These are phyloP conservation scores for Lithophane leautieri DNA, from an alignment of 2,888 invertebrate genomes.

Conservation along the genomic window DNA sequence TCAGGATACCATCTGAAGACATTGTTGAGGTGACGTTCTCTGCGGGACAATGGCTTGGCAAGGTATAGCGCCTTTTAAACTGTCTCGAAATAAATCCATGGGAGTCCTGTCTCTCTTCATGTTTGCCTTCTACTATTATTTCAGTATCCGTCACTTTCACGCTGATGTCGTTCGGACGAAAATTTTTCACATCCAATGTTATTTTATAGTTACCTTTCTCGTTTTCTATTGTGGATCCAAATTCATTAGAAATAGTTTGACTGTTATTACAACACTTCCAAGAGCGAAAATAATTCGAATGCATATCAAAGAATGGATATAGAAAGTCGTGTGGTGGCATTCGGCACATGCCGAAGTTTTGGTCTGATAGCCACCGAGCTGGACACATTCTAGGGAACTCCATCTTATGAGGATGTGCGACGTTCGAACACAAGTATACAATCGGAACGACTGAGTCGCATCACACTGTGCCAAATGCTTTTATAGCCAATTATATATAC, in stretches of 20 bases:
- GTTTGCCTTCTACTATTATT: constrained; percentile 91
- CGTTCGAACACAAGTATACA: constrained; percentile 37
- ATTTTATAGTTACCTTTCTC: constrained; percentile 87
- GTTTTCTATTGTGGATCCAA: constrained; percentile 73
- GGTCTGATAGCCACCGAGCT: constrained; percentile 62
- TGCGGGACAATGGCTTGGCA: constrained; percentile 77
- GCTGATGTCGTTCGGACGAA: constrained; percentile 92
- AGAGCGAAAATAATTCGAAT: constrained; percentile 72
- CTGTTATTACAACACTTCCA: constrained; percentile 67
- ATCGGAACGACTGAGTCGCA: constrained; percentile 65
- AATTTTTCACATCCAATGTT: constrained; percentile 92
- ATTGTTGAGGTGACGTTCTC: constrained; percentile 75
- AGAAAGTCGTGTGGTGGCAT: constrained; percentile 72
- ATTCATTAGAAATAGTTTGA: constrained; percentile 68
- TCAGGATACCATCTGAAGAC: constrained; percentile 77
- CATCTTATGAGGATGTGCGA: constrained; percentile 60
- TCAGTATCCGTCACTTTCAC: constrained; percentile 92
- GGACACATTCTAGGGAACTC: constrained; percentile 66
- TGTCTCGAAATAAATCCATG: constrained; percentile 86
- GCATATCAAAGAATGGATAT: constrained; percentile 67
- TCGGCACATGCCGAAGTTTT: constrained; percentile 61
- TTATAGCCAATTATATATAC: constrained; percentile 67
- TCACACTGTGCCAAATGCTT: constrained; percentile 68
- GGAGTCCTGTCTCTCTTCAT: constrained; percentile 86
- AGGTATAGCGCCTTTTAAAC: constrained; percentile 84